Conservation (phyloP, 2,888 invertebrate species). For the Hypsopygia costalis region DNA sequence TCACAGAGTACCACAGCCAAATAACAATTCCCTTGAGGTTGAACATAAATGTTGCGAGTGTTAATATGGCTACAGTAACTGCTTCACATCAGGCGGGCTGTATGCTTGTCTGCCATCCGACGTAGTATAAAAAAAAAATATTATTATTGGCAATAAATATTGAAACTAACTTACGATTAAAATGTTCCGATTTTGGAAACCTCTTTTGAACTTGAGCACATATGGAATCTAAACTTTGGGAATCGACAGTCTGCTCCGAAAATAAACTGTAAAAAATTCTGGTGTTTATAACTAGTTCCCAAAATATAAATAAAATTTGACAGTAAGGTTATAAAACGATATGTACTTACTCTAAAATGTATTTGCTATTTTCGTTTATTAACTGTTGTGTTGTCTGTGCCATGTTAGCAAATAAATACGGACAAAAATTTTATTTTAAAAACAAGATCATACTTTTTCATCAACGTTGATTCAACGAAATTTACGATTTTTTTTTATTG, state of each 20-base stretch:
- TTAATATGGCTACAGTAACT: too few relatives aligned
- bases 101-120: too few relatives aligned
- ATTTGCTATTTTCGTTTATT: constrained; percentile 72
- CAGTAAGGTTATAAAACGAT: constrained; percentile 28
- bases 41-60: too few relatives aligned
- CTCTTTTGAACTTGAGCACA: constrained; percentile 88
- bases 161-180: constrained; percentile 86
- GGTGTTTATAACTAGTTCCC: background rate
- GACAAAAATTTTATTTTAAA: too few relatives aligned
- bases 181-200: constrained; percentile 89
- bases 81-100: too few relatives aligned
- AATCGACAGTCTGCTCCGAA: constrained; percentile 86
- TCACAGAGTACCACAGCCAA: too few relatives aligned
- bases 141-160: too few relatives aligned
- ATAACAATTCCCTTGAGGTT: too few relatives aligned
- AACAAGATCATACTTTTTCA: too few relatives aligned
- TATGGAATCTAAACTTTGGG: constrained; percentile 87
- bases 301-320: constrained; percentile 7
- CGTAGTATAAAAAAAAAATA: too few relatives aligned
- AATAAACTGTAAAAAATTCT: constrained; percentile 78
- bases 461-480: too few relatives aligned
- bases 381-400: constrained; percentile 60
- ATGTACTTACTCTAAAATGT: constrained; percentile 66
- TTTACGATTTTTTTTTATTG: too few relatives aligned
- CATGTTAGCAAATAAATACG: constrained; percentile 27